Base-by-base conservation (phyloP, 2,113 vertebrate species). In the Bubo bubo region DNA sequence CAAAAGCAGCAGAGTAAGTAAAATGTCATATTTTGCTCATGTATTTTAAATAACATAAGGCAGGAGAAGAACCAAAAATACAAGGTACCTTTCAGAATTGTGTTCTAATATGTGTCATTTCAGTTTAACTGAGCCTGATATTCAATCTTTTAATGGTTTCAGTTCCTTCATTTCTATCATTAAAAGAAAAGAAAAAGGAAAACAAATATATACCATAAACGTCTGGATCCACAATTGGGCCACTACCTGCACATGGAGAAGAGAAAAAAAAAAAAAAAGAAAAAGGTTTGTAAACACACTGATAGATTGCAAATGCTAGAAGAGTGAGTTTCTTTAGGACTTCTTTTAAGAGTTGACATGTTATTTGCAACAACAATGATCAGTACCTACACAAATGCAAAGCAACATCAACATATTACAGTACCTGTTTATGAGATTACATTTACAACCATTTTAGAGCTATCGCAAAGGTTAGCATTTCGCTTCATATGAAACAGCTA, bases 131-230 rank as follows among this genome's bases (percentile, higher is more conserved):
- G 55, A 97, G 60, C 52, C 88, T 94, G 93, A 95, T 62, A 96
- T 67, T 82, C 86, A 52, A 50, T 93, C 84, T 96, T 97, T 94
- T 60, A 94, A 74, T 88, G 76, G 67, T 79, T 95, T 96, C 67
- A 91, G 53, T 82, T 89, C 86, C 84, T 97, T 94, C 52, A 94
- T 91, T 95, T 64, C 92, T 70, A 94, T 81, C 71, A 59, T 67
- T 85, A 88, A 79, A 83, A 97, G 13, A 95, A 81, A 93, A 96
- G 87, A 95, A 96, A 95, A 93, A 72, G 86, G 87, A 98, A 96
- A 94, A 77, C 47, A 92, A 95, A 98, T 98, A 98, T 96, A 94
- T 98, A 98, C 98, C 98, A 98, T 98, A 99, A 97, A 98, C 97
- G 20, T 97, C 96, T 97, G 98, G 98, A 83, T 98, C 97, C 92